phyloP scores from a whole-genome alignment of 2,113 vertebrate genomes.

The Daphoenositta chrysoptera region DNA sequence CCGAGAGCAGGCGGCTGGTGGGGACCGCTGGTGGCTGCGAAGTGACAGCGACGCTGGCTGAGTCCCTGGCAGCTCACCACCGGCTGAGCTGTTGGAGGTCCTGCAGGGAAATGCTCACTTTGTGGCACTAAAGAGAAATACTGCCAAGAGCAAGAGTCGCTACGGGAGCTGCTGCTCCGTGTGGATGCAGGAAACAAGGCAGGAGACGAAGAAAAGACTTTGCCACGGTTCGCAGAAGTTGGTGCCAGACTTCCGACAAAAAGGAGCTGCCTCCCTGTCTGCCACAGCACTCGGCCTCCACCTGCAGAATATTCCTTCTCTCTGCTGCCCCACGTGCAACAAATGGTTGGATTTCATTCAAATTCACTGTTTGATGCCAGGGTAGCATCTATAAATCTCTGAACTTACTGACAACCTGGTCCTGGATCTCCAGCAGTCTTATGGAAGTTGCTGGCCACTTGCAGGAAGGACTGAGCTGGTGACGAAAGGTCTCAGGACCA shows the following conservation, averaged over 20 bases:
- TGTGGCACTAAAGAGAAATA: not conserved
- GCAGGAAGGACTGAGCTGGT: not conserved
- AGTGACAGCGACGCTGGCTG: not conserved
- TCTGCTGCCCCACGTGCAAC: not conserved
- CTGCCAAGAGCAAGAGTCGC: not conserved
- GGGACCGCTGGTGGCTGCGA: not conserved
- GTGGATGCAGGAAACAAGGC: not conserved
- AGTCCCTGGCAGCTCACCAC: not conserved
- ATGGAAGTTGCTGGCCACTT: rapidly evolving
- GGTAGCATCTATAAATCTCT: not conserved
- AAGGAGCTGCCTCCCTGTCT: not conserved
- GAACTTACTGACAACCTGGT: not conserved
- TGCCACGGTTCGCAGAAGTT: not conserved
- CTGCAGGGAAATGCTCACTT: constrained; percentile 42
- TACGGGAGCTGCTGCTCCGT: not conserved
- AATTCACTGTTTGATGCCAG: not conserved
- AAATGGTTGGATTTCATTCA: not conserved
- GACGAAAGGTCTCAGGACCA: not conserved
- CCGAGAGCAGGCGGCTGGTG: not conserved
- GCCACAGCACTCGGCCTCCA: not conserved
- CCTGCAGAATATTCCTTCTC: not conserved
- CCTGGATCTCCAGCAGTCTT: not conserved
- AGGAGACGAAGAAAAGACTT: not conserved
- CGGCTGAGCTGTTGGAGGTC: constrained; percentile 35
- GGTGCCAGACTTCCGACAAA: not conserved